Evolutionary conservation across 2,888 invertebrate species (phyloP).

Genomic region (Drosophila suboccidentalis): DNA sequence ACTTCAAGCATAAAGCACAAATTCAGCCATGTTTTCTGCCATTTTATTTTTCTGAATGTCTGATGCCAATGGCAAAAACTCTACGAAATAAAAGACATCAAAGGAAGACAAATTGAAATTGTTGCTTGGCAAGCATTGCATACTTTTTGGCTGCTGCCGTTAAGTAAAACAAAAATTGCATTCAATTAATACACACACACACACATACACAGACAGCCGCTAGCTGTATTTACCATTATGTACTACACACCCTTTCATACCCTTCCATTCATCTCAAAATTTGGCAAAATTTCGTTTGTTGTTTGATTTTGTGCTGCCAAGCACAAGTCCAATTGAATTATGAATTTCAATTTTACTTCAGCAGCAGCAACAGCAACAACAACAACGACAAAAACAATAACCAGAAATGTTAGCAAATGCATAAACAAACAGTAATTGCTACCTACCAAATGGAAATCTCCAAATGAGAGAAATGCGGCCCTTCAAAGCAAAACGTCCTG

Average conservation of each 20-base stretch:
- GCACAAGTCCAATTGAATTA: constrained; percentile 77
- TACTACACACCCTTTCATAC: constrained; percentile 24
- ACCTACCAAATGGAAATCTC: constrained; percentile 63
- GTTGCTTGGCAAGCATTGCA: constrained; percentile 43
- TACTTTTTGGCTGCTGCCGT: constrained; percentile 32
- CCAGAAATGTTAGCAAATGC: constrained; percentile 66
- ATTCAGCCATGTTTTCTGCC: constrained; percentile 26
- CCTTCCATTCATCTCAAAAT: constrained; percentile 10
- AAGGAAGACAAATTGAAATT: constrained; percentile 52
- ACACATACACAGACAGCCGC: constrained; percentile 23
- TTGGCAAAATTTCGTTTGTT: constrained; percentile 50
- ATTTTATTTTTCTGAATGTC: constrained; percentile 25
- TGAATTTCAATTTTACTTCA: constrained; percentile 77
- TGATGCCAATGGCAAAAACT: constrained; percentile 22
- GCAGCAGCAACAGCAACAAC: constrained; percentile 34
- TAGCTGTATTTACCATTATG: constrained; percentile 38
- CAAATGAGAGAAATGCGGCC: constrained; percentile 63
- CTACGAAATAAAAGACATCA: constrained; percentile 30
- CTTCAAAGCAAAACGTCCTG: constrained; percentile 58
- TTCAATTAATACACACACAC: constrained; percentile 67
- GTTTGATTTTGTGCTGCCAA: constrained; percentile 58
- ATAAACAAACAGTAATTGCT: constrained; percentile 77
- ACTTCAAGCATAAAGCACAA: constrained; percentile 17
- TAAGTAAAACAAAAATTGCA: constrained; percentile 60
- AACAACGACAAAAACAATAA: constrained; percentile 37